Evolutionary conservation across 2,113 vertebrate species (phyloP), one percentile per base, ranked within the genome.

Genomic region (Lucifuga dentata): DNA sequence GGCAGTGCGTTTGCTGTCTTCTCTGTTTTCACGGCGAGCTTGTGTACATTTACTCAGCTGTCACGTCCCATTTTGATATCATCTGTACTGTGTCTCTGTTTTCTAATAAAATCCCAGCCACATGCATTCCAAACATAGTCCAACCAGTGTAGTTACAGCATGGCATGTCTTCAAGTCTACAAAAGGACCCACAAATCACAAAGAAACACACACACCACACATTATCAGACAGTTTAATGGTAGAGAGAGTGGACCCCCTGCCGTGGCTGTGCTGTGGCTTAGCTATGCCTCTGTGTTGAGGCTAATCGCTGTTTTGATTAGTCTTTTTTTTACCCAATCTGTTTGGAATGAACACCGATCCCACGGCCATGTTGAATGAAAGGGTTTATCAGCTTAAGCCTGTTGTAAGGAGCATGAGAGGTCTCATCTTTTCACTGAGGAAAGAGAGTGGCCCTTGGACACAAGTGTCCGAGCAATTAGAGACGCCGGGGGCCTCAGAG

Each of bases 301-400:
- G 73, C 81, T 92, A 93, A 93, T 91, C 81, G 69, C 57, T 83
- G 86, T 89, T 92, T 90, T 91, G 84, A 91, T 90, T 84, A 75
- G 83, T 88, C 76, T 79, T 90, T 88, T 86, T 88, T 85, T 41
- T 29, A 51, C 74, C 41, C 70, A 73, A 73, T 90, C 84, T 86
- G 85, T 92, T 81, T 67, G 76, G 66, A 75, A 26, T 51, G 40
- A 71, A 70, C 73, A 59, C 67, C 56, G 61, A 88, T 90, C 85
- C 69, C 59, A 70, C 43, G 33, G 79, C 74, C 79, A 32, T 68
- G 85, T 84, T 76, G 85, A 81, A 89, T 91, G 78, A 92, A 92
- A 86, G 87, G 89, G 67, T 91, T 92, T 89, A 92, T 86, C 88
- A 88, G 88, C 88, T 91, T 93, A 93, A 91, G 88, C 90, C 62